phyloP scores from a whole-genome alignment of 1,140 invertebrate genomes.

The Drosophila virilis region DNA sequence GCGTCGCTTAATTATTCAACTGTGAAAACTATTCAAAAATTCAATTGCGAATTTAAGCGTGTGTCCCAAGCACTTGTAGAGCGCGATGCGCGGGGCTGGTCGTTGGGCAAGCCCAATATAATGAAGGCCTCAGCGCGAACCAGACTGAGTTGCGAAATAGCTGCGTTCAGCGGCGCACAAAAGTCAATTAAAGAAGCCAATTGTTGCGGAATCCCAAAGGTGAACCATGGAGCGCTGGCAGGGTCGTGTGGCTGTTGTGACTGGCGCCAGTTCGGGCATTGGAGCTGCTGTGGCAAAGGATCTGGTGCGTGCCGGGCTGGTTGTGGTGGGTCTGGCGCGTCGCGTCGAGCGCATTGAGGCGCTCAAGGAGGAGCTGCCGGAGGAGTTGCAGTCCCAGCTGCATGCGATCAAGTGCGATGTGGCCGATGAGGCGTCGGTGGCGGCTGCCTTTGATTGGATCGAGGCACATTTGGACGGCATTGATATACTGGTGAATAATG shows the following conservation, averaged over 20 bases:
- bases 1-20: constrained; percentile 35
- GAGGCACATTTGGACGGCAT: constrained; percentile 87
- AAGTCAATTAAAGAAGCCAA: not conserved
- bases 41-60: constrained; percentile 18
- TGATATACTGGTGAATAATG: constrained; percentile 91
- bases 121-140: not conserved
- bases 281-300: constrained; percentile 86
- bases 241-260: constrained; percentile 87
- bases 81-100: not conserved
- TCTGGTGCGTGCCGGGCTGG: constrained; percentile 87
- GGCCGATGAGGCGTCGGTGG: constrained; percentile 87
- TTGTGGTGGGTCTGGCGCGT: constrained; percentile 89
- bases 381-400: constrained; percentile 75
- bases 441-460: constrained; percentile 88
- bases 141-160: constrained; percentile 17
- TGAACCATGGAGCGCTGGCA: constrained; percentile 86
- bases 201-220: not conserved
- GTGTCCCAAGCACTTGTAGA: not conserved
- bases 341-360: constrained; percentile 86
- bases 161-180: constrained; percentile 1
- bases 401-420: constrained; percentile 87
- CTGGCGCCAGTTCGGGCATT: constrained; percentile 90
- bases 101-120: constrained; percentile 11
- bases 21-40: constrained; percentile 27
- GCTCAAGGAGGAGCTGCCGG: constrained; percentile 55